These are phyloP conservation scores for Origma solitaria DNA, from an alignment of 2,113 vertebrate genomes.

Conservation along the genomic window DNA sequence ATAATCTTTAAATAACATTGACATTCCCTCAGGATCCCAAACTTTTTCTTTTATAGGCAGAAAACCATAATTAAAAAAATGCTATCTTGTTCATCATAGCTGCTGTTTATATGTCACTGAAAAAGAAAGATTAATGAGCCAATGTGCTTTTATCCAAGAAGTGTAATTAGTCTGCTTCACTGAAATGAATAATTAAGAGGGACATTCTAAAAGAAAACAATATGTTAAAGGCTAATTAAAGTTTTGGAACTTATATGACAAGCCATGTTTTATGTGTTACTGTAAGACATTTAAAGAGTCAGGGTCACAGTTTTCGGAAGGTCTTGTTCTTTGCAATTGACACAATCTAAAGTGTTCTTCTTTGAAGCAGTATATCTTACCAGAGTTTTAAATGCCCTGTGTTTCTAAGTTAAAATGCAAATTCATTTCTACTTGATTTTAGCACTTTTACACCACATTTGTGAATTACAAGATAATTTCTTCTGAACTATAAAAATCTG, in stretches of 20 bases:
- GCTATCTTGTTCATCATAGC: background rate
- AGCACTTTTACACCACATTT: background rate
- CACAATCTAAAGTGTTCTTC: background rate
- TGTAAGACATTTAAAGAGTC: background rate
- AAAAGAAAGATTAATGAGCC: constrained; percentile 26
- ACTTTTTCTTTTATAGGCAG: background rate
- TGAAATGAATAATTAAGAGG: constrained; percentile 24
- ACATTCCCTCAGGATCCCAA: background rate
- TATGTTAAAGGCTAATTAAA: constrained; percentile 16
- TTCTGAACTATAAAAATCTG: background rate
- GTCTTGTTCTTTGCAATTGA: background rate
- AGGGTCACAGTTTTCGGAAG: background rate
- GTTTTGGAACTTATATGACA: background rate
- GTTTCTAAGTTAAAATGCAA: background rate
- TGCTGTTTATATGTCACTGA: background rate
- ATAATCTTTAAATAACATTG: background rate
- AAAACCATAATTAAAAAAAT: background rate
- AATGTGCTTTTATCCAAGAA: constrained; percentile 25
- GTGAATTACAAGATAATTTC: background rate
- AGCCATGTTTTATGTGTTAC: background rate
- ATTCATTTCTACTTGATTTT: background rate
- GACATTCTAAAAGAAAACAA: background rate
- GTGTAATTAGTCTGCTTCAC: constrained; percentile 5
- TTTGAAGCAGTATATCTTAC: background rate
- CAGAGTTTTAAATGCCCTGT: background rate